Conservation (phyloP, 2,113 vertebrate species). For the Melanerpes formicivorus region DNA sequence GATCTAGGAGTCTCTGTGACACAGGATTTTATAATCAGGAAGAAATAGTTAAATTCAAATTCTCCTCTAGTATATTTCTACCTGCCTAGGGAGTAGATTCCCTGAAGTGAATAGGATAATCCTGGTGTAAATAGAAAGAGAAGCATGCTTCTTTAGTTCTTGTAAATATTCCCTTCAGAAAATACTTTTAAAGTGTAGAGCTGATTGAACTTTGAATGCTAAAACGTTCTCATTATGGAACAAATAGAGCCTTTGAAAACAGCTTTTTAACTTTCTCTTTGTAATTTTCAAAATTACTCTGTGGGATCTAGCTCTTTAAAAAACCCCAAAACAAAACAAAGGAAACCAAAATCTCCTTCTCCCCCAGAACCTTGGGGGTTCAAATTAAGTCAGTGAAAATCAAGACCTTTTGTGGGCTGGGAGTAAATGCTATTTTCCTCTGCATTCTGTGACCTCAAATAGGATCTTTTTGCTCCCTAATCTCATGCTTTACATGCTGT, state of each 20-base stretch:
- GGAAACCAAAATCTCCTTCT: constrained; percentile 35
- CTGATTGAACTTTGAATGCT: constrained; percentile 40
- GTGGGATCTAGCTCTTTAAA: constrained; percentile 38
- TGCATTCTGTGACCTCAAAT: constrained; percentile 52
- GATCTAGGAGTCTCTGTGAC: background rate
- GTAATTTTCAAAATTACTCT: constrained; percentile 31
- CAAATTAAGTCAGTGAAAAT: constrained; percentile 68
- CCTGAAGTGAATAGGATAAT: background rate
- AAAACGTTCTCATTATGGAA: constrained; percentile 29
- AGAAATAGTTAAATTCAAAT: background rate
- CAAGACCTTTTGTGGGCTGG: constrained; percentile 57
- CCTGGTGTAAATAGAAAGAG: background rate
- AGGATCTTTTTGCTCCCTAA: constrained; percentile 32
- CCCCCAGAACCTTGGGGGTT: constrained; percentile 47
- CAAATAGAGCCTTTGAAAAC: background rate
- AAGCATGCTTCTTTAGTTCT: background rate
- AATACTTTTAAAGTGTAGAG: background rate
- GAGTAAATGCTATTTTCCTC: constrained; percentile 38
- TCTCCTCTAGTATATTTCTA: background rate
- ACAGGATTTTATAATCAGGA: background rate
- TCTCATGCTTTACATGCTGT: constrained; percentile 47
- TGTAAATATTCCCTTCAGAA: constrained; percentile 20
- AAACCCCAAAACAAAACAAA: constrained; percentile 16
- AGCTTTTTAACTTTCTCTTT: constrained; percentile 20
- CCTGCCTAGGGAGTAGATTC: background rate